These are phyloP conservation scores for Athene noctua DNA, from an alignment of 2,113 vertebrate species.

Conservation along the genomic window DNA sequence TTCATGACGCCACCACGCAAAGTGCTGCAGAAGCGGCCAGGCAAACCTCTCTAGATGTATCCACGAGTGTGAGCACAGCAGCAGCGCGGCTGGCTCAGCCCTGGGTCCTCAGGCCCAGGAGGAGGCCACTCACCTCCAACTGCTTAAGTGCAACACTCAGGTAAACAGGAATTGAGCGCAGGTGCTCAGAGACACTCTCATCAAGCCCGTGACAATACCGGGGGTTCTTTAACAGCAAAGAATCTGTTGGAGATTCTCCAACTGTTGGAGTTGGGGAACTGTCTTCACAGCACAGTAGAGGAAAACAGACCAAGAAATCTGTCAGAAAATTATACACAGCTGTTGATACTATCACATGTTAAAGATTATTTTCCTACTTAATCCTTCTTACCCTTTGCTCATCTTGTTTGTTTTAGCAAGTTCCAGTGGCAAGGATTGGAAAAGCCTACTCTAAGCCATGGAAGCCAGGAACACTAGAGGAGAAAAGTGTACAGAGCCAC, in stretches of 20 bases:
- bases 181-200: neutral
- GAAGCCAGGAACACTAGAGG: neutral
- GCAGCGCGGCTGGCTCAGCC: neutral
- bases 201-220: neutral
- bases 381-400: neutral
- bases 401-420: neutral
- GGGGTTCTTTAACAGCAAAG: neutral
- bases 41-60: rapidly evolving
- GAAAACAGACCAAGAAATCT: neutral
- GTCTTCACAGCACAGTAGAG: neutral
- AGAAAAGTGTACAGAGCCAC: neutral
- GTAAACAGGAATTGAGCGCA: neutral
- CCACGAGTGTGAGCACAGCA: rapidly evolving
- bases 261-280: neutral
- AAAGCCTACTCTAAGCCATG: neutral
- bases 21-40: rapidly evolving
- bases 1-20: neutral
- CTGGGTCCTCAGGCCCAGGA: neutral
- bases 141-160: neutral
- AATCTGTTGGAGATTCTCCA: too few species aligned
- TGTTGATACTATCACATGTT: neutral
- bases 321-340: neutral
- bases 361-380: neutral
- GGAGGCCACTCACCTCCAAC: neutral
- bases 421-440: neutral